Evolutionary conservation across 2,113 vertebrate species (phyloP), one percentile per base, ranked within the genome.

Genomic region (Psittacus erithacus): DNA sequence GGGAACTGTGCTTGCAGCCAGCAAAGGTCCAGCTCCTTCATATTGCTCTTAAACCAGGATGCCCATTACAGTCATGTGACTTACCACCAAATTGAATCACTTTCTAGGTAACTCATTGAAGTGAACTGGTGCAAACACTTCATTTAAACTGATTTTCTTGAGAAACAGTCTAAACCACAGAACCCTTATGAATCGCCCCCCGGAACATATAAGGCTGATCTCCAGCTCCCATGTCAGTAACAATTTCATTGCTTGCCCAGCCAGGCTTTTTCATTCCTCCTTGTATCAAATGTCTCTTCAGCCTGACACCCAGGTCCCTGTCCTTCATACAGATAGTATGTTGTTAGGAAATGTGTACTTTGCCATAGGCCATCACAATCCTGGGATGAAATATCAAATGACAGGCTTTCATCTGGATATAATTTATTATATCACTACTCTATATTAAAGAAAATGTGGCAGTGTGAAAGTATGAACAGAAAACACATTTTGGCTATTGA

Each of bases 361-460:
- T 95, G 80, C 89, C 83, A 83, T 73, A 85, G 15, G 13, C 67
- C 96, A 84, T 41, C 95, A 65, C 15, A 25, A 69, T n/a, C 81
- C 93, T 69, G 23, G 44, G 89, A 95, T 90, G 80, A 94, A 80
- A 44, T 96, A 96, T 97, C 96, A 76, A 74, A 90, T 97, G 77
- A 68, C 85, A 19, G 64, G 52, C 90, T 97, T 98, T 98, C 97
- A 96, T 97, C 97, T 97, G 98, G 97, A 96, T 95, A 90, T 83
- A 92, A 97, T 98, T 98, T 97, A 95, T 98, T 97, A 88, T 93
- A 97, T 97, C 92, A 94, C 80, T 95, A 76, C 49, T 96, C 90
- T 84, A 85, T 91, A 96, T 85, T 96, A 97, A 97, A 96, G 94
- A 97, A 97, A 98, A 97, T 14, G 46, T 74, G 96, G 70, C 81